Evolutionary conservation across 2,888 invertebrate genomes (phyloP), one percentile per base, ranked within the genome.

Genomic region (Scaptomyza reducta): DNA sequence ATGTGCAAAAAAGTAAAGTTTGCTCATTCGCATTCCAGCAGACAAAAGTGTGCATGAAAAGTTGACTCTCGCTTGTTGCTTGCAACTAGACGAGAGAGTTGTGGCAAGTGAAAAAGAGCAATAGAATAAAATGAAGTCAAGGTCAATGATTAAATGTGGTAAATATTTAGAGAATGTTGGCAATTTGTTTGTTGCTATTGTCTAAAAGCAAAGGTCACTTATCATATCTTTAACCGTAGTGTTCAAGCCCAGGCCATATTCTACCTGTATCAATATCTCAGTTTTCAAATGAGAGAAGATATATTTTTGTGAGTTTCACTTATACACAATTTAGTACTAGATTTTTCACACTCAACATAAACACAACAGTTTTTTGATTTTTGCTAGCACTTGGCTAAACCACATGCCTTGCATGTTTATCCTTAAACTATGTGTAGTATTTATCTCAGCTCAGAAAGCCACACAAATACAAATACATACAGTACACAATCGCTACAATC

Each of bases 21-120:
- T 62, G 57, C 31, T 29, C 55, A 72, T 62, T 71, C n/a, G 72
- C 64, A 58, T 47, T 66, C 62, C 9, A 4, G 59, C 41, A 62
- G 60, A 13, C 53, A 51, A 44, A 44, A 67, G 61, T 62, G 56
- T 85, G 82, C 61, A 56, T 59, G 42, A 53, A 57, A 47, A 67
- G 16, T 38, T 42, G 35, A 55, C 65, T 47, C 44, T 42, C 53
- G 74, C 85, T 74, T 85, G 80, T 80, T 84, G 87, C 16, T 40
- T 10, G 16, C 16, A 40, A 14, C 38, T 9, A 14, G 3, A 14
- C 6, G 38, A 16, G 40, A 14, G 14, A 38, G 74, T 54, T 40
- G 7, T 14, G 7, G 10, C 31, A 29, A 35, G 16, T 27, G 1
- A n/a, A 35, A 1, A n/a, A 35, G 1, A n/a, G 18, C 2, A 14